Evolutionary conservation across 2,113 vertebrate species (phyloP), one percentile per base, ranked within the genome.

Genomic region (Rhodinocichla rosea): DNA sequence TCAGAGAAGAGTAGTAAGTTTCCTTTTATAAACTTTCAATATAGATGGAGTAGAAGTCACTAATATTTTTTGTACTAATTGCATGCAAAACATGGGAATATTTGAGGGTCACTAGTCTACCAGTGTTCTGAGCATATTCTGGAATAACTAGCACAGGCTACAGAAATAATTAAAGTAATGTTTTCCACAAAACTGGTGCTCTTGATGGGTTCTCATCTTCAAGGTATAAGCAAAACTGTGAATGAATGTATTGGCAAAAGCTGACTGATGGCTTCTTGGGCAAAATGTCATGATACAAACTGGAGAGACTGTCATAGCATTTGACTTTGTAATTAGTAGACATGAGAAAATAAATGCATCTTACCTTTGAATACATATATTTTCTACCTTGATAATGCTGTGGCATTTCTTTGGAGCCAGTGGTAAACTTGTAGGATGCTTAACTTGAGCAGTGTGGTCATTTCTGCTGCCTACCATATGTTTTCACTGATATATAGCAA

Each of bases 331-430:
- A 42, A 55, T 78, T 55, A 65, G 47, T 42, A 91, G 82, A 20
- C 26, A 17, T 10, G 22, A 89, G 73, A 70, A 93, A 93, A 80
- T 19, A 83, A 89, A 75, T 17, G 45, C 8, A 23, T 88, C 45
- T 50, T 63, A 18, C 1, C 1, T 47, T 83, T 57, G 39, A 70
- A 28, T 9, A 57, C 59, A 28, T 16, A 27, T 10, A 4, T 91
- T 92, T 97, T 83, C 64, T 32, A 44, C 71, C 63, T 80, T 88
- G 88, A 86, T 96, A 92, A 71, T 37, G 75, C 50, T 80, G 87
- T 73, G 71, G 78, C 30, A 83, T 92, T 74, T 21, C 45, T 90
- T 75, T 63, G 44, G 55, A 63, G 47, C 28, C 71, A 42, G 1
- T 26, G 40, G 47, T 59, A 32, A 83, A 59, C 63, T 83, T 70